Evolutionary conservation across 2,113 vertebrate species (phyloP).

Genomic region (Corvus moneduloides): DNA sequence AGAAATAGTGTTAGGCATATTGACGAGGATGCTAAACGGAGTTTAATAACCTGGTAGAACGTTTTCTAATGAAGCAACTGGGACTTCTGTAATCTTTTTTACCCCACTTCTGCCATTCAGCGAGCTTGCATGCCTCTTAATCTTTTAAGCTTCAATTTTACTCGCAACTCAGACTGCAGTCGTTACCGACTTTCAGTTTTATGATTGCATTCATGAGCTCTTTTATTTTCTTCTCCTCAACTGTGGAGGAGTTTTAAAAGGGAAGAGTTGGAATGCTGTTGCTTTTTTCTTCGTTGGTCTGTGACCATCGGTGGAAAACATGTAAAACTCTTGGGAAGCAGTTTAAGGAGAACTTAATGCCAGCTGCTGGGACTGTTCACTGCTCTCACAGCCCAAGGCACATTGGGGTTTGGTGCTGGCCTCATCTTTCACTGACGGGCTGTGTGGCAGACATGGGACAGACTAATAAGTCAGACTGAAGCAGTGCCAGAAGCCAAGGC

Average conservation of each 20-base stretch:
- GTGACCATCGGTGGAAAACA: neutral
- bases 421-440: neutral
- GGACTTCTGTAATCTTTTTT: neutral
- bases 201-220: neutral
- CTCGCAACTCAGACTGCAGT: slow-evolving; percentile 39
- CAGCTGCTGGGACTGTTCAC: neutral
- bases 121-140: slow-evolving; percentile 53
- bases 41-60: neutral
- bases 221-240: neutral
- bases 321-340: neutral
- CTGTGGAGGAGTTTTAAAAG: neutral
- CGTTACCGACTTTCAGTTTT: slow-evolving; percentile 19
- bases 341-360: neutral
- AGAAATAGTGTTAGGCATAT: neutral
- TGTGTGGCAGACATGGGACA: neutral
- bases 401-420: neutral
- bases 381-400: neutral
- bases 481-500: neutral
- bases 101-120: neutral
- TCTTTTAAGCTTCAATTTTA: slow-evolving; percentile 77
- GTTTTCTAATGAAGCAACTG: neutral
- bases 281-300: neutral
- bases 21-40: neutral
- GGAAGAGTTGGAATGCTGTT: neutral
- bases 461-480: neutral